phyloP scores from a whole-genome alignment of 2,113 vertebrate genomes.

The Leptobrachium ailaonicum region DNA sequence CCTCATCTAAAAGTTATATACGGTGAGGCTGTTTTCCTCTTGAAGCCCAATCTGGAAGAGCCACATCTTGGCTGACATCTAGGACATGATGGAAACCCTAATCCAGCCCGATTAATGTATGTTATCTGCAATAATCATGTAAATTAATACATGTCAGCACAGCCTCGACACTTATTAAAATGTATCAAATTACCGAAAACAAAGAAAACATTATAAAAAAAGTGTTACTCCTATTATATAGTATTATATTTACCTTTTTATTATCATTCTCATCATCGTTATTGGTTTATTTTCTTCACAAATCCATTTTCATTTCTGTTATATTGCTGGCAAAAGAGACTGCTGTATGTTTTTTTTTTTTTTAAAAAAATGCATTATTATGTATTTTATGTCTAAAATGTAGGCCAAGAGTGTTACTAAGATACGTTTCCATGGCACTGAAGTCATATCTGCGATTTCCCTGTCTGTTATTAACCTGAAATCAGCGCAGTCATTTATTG shows the following conservation, averaged over 20 bases:
- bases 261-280: no score
- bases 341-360: background rate
- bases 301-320: background rate
- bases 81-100: no score
- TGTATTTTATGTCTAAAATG: conserved; percentile 47
- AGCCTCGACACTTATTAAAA: no score
- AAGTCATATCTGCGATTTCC: conserved; percentile 16
- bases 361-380: conserved; percentile 31
- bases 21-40: no score
- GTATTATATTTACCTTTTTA: background rate
- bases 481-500: conserved; percentile 34
- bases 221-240: background rate
- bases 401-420: conserved; percentile 44
- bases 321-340: background rate
- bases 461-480: conserved; percentile 41
- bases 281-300: background rate
- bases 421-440: conserved; percentile 39
- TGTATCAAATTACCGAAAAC: no score
- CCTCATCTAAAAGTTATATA: no score
- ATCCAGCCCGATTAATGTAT: no score
- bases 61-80: no score
- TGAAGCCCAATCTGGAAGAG: no score
- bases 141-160: no score
- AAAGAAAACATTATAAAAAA: background rate
- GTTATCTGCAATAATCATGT: no score